Evolutionary conservation across 2,113 vertebrate species (phyloP).

Genomic region (Psophia crepitans): DNA sequence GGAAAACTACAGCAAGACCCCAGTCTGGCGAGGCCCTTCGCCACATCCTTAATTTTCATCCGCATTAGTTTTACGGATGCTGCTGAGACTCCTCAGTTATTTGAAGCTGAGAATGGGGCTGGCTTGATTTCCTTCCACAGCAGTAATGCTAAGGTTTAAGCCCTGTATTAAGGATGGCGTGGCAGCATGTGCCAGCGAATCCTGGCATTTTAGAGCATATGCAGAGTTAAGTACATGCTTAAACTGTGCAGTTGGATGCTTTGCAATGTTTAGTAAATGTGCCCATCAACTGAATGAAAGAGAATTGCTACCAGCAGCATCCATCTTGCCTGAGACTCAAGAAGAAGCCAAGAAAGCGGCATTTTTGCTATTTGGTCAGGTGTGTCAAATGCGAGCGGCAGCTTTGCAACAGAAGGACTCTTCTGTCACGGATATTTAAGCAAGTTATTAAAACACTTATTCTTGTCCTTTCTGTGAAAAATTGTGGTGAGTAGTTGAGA

Average conservation of each 20-base stretch:
- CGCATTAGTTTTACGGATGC: not conserved
- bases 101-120: not conserved
- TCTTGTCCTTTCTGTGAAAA: constrained; percentile 6
- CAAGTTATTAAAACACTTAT: constrained; percentile 29
- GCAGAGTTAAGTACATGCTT: not conserved
- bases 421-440: constrained; percentile 11
- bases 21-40: not conserved
- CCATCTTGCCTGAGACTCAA: not conserved
- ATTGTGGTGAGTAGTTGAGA: not conserved
- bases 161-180: not conserved
- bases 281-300: not conserved
- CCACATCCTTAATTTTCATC: not conserved
- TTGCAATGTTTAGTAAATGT: not conserved
- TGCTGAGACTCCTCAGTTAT: not conserved
- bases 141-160: not conserved
- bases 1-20: not conserved
- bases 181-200: not conserved
- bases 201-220: not conserved
- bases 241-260: not conserved
- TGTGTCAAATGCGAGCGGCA: not conserved
- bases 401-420: not conserved
- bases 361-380: not conserved
- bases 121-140: not conserved
- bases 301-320: not conserved
- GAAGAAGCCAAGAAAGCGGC: rapidly evolving